phyloP scores from a whole-genome alignment of 1,140 invertebrate species.

The Halesus radiatus region DNA sequence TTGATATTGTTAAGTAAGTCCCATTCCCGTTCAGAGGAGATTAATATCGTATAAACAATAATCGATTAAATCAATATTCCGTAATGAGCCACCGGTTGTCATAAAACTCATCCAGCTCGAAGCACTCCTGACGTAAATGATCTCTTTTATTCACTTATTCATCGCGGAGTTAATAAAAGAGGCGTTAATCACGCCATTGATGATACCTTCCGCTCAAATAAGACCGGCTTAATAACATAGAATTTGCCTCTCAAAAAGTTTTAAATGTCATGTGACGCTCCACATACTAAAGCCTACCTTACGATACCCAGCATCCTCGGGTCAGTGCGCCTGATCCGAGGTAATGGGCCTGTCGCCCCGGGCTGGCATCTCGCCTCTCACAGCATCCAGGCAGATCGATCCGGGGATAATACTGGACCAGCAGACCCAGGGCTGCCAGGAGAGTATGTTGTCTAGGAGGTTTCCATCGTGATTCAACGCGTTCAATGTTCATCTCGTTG shows the following conservation, averaged over 20 bases:
- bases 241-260: slow-evolving; percentile 58
- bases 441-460: too few relatives aligned
- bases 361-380: not conserved
- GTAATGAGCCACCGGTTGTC: not conserved
- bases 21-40: not conserved
- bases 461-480: too few relatives aligned
- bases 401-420: not conserved
- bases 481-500: too few relatives aligned
- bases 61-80: slow-evolving; percentile 23
- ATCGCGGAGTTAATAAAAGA: slow-evolving; percentile 49
- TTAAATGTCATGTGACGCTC: slow-evolving; percentile 54
- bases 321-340: slow-evolving; percentile 7
- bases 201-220: slow-evolving; percentile 57
- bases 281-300: not conserved
- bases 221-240: slow-evolving; percentile 55
- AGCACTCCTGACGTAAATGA: slow-evolving; percentile 33
- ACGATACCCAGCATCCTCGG: not conserved
- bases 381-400: slow-evolving; percentile 14
- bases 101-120: slow-evolving; percentile 19
- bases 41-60: slow-evolving; percentile 7
- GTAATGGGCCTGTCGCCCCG: not conserved
- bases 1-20: too few relatives aligned
- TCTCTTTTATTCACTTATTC: slow-evolving; percentile 47
- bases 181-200: slow-evolving; percentile 54
- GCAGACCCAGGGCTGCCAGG: not conserved